phyloP scores from a whole-genome alignment of 1,140 invertebrate genomes.

The Pseudomyrmex flavicornis region DNA sequence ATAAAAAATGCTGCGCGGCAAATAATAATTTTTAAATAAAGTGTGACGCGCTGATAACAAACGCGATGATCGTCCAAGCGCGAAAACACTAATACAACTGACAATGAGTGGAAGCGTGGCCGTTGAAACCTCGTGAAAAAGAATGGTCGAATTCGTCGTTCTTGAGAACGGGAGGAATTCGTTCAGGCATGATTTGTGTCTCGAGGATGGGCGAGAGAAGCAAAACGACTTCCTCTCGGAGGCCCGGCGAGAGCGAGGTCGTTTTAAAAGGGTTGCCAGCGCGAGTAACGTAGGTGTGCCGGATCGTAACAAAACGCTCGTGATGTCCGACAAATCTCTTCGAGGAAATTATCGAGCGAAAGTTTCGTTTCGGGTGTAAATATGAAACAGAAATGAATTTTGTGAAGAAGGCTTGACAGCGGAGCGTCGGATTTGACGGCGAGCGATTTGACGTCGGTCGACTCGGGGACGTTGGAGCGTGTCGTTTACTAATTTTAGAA shows the following conservation, averaged over 20 bases:
- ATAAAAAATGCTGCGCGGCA: too few species aligned
- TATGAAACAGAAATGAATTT: constrained; percentile 22
- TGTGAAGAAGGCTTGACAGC: constrained; percentile 54
- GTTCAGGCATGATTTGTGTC: constrained; percentile 66
- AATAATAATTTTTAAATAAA: constrained; percentile 11
- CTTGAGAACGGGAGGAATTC: constrained; percentile 54
- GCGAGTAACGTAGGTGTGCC: constrained; percentile 40
- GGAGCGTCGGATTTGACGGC: constrained; percentile 37
- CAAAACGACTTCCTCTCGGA: constrained; percentile 32
- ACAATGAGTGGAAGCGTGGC: neutral
- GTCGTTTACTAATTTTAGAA: constrained; percentile 51
- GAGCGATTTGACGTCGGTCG: constrained; percentile 28
- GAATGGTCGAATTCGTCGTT: constrained; percentile 62
- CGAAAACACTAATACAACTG: constrained; percentile 32
- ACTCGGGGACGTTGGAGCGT: constrained; percentile 27
- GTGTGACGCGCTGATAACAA: constrained; percentile 11
- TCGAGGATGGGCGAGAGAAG: constrained; percentile 26
- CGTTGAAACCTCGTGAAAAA: constrained; percentile 57
- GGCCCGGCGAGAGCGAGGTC: constrained; percentile 9
- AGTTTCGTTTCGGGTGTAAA: constrained; percentile 61
- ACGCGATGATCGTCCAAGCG: constrained; percentile 16
- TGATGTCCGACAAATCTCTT: constrained; percentile 52
- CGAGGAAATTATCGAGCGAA: constrained; percentile 56
- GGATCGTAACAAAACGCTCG: constrained; percentile 54
- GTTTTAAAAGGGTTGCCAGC: constrained; percentile 61